Evolutionary conservation across 2,113 vertebrate species (phyloP).

Genomic region (Marmota flaviventris): DNA sequence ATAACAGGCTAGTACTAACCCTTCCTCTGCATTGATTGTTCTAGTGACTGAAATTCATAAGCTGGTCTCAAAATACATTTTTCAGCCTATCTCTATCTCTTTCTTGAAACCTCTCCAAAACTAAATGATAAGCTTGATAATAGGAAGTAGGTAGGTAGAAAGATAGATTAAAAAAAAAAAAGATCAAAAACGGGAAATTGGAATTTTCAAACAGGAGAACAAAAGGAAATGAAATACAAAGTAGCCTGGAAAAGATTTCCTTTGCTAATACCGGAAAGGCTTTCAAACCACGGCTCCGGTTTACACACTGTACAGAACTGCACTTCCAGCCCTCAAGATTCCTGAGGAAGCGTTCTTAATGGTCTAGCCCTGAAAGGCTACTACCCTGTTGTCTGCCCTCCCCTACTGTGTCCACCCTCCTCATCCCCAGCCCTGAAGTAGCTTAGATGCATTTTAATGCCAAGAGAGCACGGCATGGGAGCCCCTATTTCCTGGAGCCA

Average conservation of each 20-base stretch:
- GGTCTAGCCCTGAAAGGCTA: neutral
- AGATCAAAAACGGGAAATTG: neutral
- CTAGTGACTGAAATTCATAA: neutral
- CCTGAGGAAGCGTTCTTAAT: neutral
- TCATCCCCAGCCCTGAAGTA: neutral
- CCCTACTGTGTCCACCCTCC: neutral
- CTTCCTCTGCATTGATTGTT: neutral
- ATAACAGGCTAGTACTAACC: neutral
- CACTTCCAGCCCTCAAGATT: neutral
- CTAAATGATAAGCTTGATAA: neutral
- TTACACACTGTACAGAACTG: neutral
- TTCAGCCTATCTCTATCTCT: neutral
- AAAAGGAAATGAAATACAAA: slow-evolving; percentile 48
- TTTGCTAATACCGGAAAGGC: neutral
- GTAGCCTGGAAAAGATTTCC: neutral
- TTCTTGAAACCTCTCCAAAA: slow-evolving; percentile 33
- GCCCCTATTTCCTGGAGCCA: slow-evolving; percentile 73
- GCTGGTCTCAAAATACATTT: neutral
- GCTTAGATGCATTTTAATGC: slow-evolving; percentile 32
- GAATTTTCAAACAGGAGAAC: slow-evolving; percentile 16
- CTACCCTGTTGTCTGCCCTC: neutral
- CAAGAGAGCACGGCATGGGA: slow-evolving; percentile 69
- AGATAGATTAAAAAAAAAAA: neutral
- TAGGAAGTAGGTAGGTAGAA: neutral
- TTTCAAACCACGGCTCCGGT: neutral